Conservation (phyloP, 1,140 invertebrate genomes). For the Hetaerina americana region DNA sequence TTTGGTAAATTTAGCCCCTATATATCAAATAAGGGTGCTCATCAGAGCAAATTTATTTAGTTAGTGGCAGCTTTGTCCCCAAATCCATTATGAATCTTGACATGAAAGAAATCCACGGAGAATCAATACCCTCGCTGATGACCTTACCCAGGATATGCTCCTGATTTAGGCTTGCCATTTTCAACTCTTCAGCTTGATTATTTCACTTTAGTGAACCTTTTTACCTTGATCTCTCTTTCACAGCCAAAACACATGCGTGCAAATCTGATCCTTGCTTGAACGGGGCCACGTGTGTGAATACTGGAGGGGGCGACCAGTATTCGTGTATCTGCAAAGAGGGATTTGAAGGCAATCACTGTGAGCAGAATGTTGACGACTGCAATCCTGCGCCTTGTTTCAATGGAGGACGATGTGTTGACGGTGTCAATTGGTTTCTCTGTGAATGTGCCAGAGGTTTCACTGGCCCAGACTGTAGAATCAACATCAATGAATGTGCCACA, state of each 20-base stretch:
- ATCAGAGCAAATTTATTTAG: too few relatives aligned
- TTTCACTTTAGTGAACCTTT: neutral
- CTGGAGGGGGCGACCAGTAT: slow-evolving; percentile 47
- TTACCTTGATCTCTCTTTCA: slow-evolving; percentile 1
- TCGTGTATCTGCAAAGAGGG: slow-evolving; percentile 52
- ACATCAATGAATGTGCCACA: slow-evolving; percentile 62
- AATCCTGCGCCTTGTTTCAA: slow-evolving; percentile 52
- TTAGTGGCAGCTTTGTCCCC: too few relatives aligned
- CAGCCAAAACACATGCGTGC: slow-evolving; percentile 53
- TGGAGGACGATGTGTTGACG: slow-evolving; percentile 65
- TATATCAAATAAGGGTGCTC: too few relatives aligned
- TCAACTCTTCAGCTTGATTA: neutral
- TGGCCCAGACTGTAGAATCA: slow-evolving; percentile 53
- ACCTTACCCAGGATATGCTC: too few relatives aligned
- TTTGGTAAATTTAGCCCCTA: too few relatives aligned
- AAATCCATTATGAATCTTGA: too few relatives aligned
- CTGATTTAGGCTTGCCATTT: neutral
- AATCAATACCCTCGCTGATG: too few relatives aligned
- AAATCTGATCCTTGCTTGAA: slow-evolving; percentile 54
- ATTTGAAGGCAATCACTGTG: slow-evolving; percentile 46
- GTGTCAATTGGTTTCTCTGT: slow-evolving; percentile 61
- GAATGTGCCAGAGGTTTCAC: slow-evolving; percentile 64
- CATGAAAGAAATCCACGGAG: too few relatives aligned
- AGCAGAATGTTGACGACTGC: slow-evolving; percentile 51
- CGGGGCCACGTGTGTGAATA: slow-evolving; percentile 61